Base-by-base conservation (phyloP, 2,888 invertebrate species). In the Lasioglossum oenotherae region DNA sequence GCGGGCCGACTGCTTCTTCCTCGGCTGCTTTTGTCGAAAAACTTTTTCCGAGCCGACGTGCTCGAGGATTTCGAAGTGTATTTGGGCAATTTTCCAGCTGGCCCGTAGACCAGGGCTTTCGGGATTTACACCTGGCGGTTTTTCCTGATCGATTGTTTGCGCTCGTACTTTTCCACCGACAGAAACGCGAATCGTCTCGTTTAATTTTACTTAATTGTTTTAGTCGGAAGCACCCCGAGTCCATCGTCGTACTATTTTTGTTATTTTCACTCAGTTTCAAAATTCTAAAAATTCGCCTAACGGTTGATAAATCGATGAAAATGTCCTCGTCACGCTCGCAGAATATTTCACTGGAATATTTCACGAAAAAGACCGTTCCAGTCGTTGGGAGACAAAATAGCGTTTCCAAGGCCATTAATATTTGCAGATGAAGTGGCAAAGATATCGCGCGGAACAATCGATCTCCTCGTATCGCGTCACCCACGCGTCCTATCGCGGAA, bases 81-180 rank as follows among this genome's bases (percentile, higher is more conserved):
- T 73, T 73, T 73, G 73, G 73, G 73, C 73, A 73, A 73, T 73
- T 73, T 73, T 73, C 73, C 73, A 73, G 73, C 49, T 49, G 49
- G 73, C 73, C 49, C 73, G 31, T 27, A 8, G 73, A 8, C 31
- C 23, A 19, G 73, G 23, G 73, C 31, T 73, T 49, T 49, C 73
- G 19, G 73, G 73, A 23, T 49, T 73, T 73, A 73, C 73, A 73
- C 73, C 73, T 73, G 73, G 49, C 27, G 73, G 73, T 73, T 73
- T 73, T 49, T 44, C 31, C 4, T 31, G 19, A 49, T 73, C 73
- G 73, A 73, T 31, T 19, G 46, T 31, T 14, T 16, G 16, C 44
- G 14, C 19, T 31, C 73, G 31, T 27, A 27, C 46, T 35, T 57
- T 53, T 57, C 4, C 1, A n/a, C 12, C 57, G 57, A n/a, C n/a